phyloP scores from a whole-genome alignment of 2,888 invertebrate species.

The Zelleria hepariella region DNA sequence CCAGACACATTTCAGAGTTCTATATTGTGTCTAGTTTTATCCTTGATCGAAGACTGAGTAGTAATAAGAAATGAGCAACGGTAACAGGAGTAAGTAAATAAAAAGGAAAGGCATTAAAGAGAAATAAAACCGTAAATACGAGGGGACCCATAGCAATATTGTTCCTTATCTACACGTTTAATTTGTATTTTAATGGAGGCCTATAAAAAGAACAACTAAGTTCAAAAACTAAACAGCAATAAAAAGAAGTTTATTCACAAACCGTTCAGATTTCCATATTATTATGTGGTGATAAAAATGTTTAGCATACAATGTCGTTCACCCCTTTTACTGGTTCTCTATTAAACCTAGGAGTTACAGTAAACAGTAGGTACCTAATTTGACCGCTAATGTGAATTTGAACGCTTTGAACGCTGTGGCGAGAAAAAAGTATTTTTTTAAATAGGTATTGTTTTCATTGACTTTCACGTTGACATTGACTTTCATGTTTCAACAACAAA shows the following conservation, averaged over 20 bases:
- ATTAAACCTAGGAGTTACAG: background rate
- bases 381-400: too few relatives aligned
- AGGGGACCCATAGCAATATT: conserved; percentile 15
- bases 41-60: background rate
- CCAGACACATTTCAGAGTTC: too few relatives aligned
- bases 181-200: conserved; percentile 31
- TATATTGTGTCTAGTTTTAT: background rate
- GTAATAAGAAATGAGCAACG: background rate
- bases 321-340: conserved; percentile 16
- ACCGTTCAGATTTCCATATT: conserved; percentile 41
- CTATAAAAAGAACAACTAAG: conserved; percentile 32
- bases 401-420: too few relatives aligned
- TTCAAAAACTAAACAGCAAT: conserved; percentile 29
- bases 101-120: background rate
- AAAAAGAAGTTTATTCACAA: conserved; percentile 33
- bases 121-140: background rate
- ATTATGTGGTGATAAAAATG: conserved; percentile 28
- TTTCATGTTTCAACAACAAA: too few relatives aligned
- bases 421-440: too few relatives aligned
- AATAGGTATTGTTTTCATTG: too few relatives aligned
- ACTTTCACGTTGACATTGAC: too few relatives aligned
- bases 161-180: conserved; percentile 30
- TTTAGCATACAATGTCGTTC: conserved; percentile 32
- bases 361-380: background rate
- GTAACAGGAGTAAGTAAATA: background rate